Evolutionary conservation across 1,140 invertebrate species (phyloP).

Genomic region (Heliconius himera): DNA sequence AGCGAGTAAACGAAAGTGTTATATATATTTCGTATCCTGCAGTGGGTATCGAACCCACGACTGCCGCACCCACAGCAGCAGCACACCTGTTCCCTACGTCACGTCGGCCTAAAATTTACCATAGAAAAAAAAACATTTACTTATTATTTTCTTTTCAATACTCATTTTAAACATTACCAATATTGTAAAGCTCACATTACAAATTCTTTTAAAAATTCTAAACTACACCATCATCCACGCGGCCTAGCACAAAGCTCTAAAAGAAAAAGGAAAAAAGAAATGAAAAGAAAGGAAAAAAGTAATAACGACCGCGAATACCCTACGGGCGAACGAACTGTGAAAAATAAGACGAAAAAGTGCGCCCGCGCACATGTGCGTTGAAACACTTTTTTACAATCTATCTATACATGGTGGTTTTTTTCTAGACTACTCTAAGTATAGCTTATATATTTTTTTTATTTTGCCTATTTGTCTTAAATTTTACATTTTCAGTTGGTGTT

Average conservation of each 20-base stretch:
- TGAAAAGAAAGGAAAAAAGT: constrained; percentile 55
- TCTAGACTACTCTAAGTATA: background rate
- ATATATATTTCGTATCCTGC: too few relatives aligned
- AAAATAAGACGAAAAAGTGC: constrained; percentile 76
- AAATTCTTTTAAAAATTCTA: background rate
- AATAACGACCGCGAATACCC: constrained; percentile 67
- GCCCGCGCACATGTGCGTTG: constrained; percentile 77
- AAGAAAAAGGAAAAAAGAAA: constrained; percentile 56
- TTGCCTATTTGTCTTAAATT: too few relatives aligned
- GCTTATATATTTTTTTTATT: too few relatives aligned
- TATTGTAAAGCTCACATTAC: background rate
- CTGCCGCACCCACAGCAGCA: too few relatives aligned
- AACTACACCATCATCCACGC: constrained; percentile 73
- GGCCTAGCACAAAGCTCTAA: constrained; percentile 63
- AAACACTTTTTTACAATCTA: constrained; percentile 67
- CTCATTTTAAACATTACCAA: too few relatives aligned
- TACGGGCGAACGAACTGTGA: constrained; percentile 75
- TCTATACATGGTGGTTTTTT: constrained; percentile 36
- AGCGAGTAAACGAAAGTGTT: too few relatives aligned
- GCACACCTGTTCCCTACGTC: too few relatives aligned
- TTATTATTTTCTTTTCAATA: too few relatives aligned
- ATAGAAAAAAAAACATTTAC: too few relatives aligned
- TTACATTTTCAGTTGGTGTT: background rate
- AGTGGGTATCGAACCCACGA: too few relatives aligned
- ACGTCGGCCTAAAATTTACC: too few relatives aligned